Base-by-base conservation (phyloP, 1,140 invertebrate species). In the Drosophila kikkawai region DNA sequence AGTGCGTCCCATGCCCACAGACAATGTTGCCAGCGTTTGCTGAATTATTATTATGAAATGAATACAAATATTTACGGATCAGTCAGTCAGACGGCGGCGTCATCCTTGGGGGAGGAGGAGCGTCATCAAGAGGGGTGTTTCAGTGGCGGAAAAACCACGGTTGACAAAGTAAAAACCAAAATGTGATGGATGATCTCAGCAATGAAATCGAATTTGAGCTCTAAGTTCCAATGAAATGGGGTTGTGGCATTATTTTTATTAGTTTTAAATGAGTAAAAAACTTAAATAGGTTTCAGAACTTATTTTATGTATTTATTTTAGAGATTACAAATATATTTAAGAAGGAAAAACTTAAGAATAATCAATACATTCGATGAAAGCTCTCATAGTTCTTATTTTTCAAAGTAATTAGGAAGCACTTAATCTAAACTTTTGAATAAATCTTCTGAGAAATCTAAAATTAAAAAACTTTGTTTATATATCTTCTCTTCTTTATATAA, bases 61-160 rank as follows among this genome's bases (percentile, higher is more conserved):
- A 84, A 88, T 84, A 81, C 85, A 88, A 84, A 88, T 88, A 87
- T 84, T 81, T 84, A 78, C 42, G 77, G 81, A 87, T 87, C 83
- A 80, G 64, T 80, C 71, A 73, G 71, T 88, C 83, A 74, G 64
- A 80, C 67, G 68, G 65, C 58, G 50, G 53, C 61, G 64, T 60
- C 45, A 70, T 71, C 66, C 66, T 85, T 80, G 37, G 22, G 29
- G 15, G 11, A 32, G 15, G 13, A 32, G 15, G n/a, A 11, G 15
- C 29, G 12, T 13, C 3, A 3, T 22, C 26, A 41, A 26, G 34
- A 26, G 15, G 15, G 29, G 32, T 11, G 13, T 15, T 19, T 15
- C 19, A 19, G 17, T 55, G 64, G 48, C 50, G 58, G 17, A 26
- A 51, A 61, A 66, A 60, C 32, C 26, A 15, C n/a, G 29, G 75